Evolutionary conservation across 2,113 vertebrate genomes (phyloP).

Genomic region (Poeciliopsis prolifica): DNA sequence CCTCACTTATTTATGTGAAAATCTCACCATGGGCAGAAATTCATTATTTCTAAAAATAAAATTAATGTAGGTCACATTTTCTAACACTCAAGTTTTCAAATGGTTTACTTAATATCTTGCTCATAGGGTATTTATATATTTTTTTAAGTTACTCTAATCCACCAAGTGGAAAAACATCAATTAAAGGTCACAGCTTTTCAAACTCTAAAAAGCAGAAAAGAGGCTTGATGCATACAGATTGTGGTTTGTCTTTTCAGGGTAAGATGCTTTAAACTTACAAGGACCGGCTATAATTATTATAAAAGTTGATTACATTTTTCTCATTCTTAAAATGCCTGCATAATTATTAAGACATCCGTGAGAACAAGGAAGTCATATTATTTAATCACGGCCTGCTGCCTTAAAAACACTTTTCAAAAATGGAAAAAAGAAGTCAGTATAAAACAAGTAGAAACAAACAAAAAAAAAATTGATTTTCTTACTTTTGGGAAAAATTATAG

Average conservation of each 20-base stretch:
- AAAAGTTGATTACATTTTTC: not conserved
- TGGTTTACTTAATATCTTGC: not conserved
- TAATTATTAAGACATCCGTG: not conserved
- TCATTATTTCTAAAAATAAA: not conserved
- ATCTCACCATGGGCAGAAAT: constrained; percentile 10
- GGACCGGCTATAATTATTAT: constrained; percentile 9
- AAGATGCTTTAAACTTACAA: constrained; percentile 18
- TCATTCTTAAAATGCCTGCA: not conserved
- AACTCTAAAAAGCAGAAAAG: constrained; percentile 17
- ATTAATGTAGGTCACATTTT: constrained; percentile 1
- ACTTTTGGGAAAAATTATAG: too few relatives aligned
- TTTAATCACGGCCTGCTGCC: not conserved
- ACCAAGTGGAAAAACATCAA: constrained; percentile 10
- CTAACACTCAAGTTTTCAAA: constrained; percentile 21
- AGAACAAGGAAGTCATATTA: not conserved
- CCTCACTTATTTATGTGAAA: not conserved
- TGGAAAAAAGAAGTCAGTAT: too few relatives aligned
- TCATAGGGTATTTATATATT: not conserved
- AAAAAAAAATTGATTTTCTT: too few relatives aligned
- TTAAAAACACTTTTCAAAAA: not conserved
- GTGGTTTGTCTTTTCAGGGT: constrained; percentile 6
- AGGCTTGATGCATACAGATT: constrained; percentile 15
- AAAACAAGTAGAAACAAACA: too few relatives aligned
- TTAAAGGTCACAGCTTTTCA: constrained; percentile 38
- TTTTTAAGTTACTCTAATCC: constrained; percentile 21